Percentiles rank a stretch among this genome's conserved stretches.
phyloP scores from a whole-genome alignment of 2,888 invertebrate genomes.

The Ectemnius cavifrons region DNA sequence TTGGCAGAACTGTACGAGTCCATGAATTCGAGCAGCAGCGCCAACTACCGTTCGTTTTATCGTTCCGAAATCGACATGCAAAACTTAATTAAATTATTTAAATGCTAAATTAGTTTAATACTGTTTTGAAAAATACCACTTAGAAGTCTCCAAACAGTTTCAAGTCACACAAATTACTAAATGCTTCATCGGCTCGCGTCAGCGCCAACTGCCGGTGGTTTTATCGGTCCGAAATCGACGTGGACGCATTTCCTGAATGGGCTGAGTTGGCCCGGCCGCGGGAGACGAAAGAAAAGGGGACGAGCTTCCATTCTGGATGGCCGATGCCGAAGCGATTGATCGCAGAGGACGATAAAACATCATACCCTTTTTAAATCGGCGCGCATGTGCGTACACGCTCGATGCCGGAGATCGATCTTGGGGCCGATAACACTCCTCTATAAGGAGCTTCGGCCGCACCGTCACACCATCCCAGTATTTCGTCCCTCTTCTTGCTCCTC shows the following conservation, averaged over 20 bases:
- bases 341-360: constrained; percentile 50
- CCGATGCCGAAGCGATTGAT: constrained; percentile 50
- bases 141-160: too few species aligned
- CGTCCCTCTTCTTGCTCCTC: constrained; percentile 41
- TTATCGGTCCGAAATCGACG: constrained; percentile 42
- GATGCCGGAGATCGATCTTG: constrained; percentile 44
- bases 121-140: too few species aligned
- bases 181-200: too few species aligned
- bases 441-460: constrained; percentile 45
- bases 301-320: constrained; percentile 45
- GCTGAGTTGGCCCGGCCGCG: constrained; percentile 6
- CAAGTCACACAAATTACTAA: too few species aligned
- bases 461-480: constrained; percentile 56
- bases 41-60: constrained; percentile 5
- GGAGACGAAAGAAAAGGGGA: constrained; percentile 33
- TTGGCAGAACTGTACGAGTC: too few species aligned
- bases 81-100: too few species aligned
- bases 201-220: neutral
- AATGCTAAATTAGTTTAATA: too few species aligned
- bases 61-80: constrained; percentile 41
- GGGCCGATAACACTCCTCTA: constrained; percentile 46
- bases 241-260: constrained; percentile 49
- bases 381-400: constrained; percentile 46
- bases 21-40: too few species aligned
- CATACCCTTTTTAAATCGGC: constrained; percentile 59